Evolutionary conservation across 2,113 vertebrate species (phyloP).

Genomic region (Aegithalos caudatus): DNA sequence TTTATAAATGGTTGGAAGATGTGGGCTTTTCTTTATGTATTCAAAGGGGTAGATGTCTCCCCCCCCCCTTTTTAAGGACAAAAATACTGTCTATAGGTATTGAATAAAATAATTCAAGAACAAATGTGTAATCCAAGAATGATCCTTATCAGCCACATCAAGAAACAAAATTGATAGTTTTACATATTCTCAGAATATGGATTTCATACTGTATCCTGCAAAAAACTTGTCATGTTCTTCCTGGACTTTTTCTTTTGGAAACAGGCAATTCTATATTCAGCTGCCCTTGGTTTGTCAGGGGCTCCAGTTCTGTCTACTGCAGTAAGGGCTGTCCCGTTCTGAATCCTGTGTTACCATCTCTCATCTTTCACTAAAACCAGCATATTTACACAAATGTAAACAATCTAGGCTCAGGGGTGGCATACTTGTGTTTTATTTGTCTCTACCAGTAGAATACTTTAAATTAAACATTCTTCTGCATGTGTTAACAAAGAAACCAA

Average conservation of each 20-base stretch:
- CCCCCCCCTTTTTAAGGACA: accelerated
- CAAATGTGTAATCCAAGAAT: too few species aligned
- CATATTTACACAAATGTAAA: neutral
- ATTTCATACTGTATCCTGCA: neutral
- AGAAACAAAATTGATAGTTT: neutral
- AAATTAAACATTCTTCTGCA: neutral
- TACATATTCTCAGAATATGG: neutral
- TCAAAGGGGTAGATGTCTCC: neutral
- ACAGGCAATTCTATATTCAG: neutral
- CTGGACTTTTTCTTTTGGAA: neutral
- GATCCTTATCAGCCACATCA: too few species aligned
- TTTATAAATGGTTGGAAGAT: neutral
- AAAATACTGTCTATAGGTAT: neutral
- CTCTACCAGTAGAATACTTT: neutral
- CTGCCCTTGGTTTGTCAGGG: neutral
- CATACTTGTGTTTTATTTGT: neutral
- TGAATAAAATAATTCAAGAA: neutral
- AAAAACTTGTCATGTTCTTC: neutral
- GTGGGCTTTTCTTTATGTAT: neutral
- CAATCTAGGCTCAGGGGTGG: neutral
- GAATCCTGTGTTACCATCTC: neutral
- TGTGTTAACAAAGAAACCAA: neutral
- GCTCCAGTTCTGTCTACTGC: neutral
- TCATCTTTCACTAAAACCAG: neutral
- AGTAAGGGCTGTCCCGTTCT: neutral